Evolutionary conservation across 1,140 invertebrate species (phyloP).

Genomic region (Araneus ventricosus): DNA sequence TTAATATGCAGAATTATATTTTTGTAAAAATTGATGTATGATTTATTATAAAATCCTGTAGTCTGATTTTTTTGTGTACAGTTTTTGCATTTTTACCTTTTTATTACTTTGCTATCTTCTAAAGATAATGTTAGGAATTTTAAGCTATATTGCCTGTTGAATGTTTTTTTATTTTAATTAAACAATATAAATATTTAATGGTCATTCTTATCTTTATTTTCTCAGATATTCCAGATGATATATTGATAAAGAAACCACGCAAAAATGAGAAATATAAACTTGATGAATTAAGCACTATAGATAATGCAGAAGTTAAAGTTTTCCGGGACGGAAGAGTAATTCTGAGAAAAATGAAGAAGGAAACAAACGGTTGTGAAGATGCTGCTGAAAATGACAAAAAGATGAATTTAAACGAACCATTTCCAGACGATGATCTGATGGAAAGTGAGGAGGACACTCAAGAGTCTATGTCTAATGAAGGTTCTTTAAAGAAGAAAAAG

Average conservation of each 20-base stretch:
- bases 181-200: no score
- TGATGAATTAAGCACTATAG: slow-evolving; percentile 30
- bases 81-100: no score
- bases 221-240: slow-evolving; percentile 17
- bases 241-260: background rate
- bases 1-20: no score
- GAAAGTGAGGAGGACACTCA: background rate
- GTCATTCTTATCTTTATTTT: background rate
- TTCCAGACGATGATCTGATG: background rate
- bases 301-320: slow-evolving; percentile 18
- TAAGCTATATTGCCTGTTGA: no score
- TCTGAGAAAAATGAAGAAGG: no score
- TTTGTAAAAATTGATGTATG: no score
- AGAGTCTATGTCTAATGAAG: background rate
- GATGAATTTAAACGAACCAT: background rate
- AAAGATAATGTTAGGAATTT: no score
- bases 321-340: background rate
- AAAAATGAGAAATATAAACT: background rate
- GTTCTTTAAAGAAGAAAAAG: background rate
- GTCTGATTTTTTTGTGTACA: no score
- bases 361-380: background rate
- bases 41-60: no score
- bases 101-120: no score
- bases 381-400: background rate
- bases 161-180: no score